Percentiles rank a stretch among this genome's conserved stretches.
These are phyloP conservation scores for Drosophila birchii DNA, from an alignment of 2,888 invertebrate genomes.

Conservation along the genomic window DNA sequence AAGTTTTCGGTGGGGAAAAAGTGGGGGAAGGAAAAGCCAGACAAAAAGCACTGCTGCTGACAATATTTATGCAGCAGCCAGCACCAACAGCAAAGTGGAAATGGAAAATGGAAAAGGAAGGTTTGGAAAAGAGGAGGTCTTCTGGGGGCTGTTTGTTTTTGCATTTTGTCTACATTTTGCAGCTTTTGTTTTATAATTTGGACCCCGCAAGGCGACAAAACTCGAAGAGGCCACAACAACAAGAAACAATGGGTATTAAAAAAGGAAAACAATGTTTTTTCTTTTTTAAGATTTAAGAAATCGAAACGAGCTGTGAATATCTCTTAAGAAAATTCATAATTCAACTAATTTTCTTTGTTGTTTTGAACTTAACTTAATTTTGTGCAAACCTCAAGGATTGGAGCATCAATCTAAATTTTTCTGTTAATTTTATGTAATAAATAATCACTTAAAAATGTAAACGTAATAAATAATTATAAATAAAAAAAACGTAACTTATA, in stretches of 20 bases:
- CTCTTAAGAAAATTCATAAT: background rate
- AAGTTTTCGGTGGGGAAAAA: background rate
- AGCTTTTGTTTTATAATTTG: slow-evolving; percentile 74
- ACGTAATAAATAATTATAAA: background rate
- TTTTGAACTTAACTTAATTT: too few relatives aligned
- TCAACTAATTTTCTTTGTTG: too few relatives aligned
- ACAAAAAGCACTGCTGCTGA: slow-evolving; percentile 43
- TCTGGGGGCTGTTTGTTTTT: slow-evolving; percentile 62
- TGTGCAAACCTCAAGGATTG: too few relatives aligned
- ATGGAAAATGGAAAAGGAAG: background rate
- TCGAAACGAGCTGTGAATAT: background rate
- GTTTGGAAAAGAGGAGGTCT: background rate
- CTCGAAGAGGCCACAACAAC: slow-evolving; percentile 31
- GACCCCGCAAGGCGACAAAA: slow-evolving; percentile 58
- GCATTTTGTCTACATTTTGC: slow-evolving; percentile 65
- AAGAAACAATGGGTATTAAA: slow-evolving; percentile 30
- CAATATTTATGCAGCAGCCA: slow-evolving; percentile 79
- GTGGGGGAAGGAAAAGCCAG: slow-evolving; percentile 4
- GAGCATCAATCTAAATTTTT: too few relatives aligned
- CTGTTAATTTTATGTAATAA: background rate
- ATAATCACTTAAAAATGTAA: background rate
- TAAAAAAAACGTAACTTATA: too few relatives aligned
- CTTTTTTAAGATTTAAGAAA: fast-evolving
- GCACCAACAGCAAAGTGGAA: slow-evolving; percentile 59
- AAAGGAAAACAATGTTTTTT: slow-evolving; percentile 9